Evolutionary conservation across 2,888 invertebrate genomes (phyloP).

Genomic region (Gari tellinella): DNA sequence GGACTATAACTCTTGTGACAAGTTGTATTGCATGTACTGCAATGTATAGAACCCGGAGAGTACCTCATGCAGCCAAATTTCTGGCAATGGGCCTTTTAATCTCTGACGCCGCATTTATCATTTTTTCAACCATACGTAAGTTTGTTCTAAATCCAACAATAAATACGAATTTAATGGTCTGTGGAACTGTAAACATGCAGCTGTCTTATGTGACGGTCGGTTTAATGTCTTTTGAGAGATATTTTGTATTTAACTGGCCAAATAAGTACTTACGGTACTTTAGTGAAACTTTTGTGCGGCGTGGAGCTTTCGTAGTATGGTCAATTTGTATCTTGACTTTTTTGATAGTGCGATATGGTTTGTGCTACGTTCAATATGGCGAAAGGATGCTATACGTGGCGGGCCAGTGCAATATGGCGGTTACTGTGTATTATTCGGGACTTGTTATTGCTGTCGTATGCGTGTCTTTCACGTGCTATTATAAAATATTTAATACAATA

Average conservation of each 20-base stretch:
- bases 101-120: neutral
- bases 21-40: neutral
- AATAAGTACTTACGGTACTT: constrained; percentile 20
- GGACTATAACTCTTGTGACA: neutral
- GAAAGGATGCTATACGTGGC: neutral
- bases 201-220: constrained; percentile 27
- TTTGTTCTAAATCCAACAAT: neutral
- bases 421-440: neutral
- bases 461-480: constrained; percentile 16
- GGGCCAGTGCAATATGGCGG: neutral
- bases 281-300: neutral
- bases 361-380: neutral
- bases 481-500: constrained; percentile 21
- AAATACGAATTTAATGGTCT: neutral
- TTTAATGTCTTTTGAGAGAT: constrained; percentile 32
- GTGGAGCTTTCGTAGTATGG: neutral
- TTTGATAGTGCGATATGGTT: neutral
- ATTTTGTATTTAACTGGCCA: constrained; percentile 17
- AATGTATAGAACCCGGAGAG: neutral
- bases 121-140: constrained; percentile 1
- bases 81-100: neutral
- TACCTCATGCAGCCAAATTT: neutral
- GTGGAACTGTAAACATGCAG: neutral
- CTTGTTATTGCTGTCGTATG: neutral
- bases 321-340: neutral